These are phyloP conservation scores for Amphipoea oculea DNA, from an alignment of 2,888 invertebrate genomes.

Conservation along the genomic window DNA sequence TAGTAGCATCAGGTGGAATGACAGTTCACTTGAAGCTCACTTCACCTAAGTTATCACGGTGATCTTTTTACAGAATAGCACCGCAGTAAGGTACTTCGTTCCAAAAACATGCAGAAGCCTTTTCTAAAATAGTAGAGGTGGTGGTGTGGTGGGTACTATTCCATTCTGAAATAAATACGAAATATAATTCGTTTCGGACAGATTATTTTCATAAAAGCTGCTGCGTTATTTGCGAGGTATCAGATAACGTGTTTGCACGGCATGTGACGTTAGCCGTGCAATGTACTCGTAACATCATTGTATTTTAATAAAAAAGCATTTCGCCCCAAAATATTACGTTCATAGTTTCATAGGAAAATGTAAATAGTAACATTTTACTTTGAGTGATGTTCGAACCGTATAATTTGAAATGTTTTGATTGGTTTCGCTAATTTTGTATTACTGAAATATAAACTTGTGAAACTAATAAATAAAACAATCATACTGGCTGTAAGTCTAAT, in stretches of 20 bases:
- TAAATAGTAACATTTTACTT: slow-evolving; percentile 2
- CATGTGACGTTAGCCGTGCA: slow-evolving; percentile 45
- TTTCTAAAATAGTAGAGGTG: not conserved
- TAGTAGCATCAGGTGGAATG: no score
- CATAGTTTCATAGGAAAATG: slow-evolving; percentile 8
- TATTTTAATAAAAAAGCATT: slow-evolving; percentile 41
- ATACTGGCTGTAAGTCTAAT: not conserved
- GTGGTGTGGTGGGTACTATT: not conserved
- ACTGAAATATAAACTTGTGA: not conserved
- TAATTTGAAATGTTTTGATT: not conserved
- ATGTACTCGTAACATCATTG: slow-evolving; percentile 23
- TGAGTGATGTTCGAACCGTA: not conserved
- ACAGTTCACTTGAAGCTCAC: no score
- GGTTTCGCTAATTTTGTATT: not conserved
- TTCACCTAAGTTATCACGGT: no score
- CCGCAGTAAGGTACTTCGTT: no score
- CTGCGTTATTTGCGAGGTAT: slow-evolving; percentile 36
- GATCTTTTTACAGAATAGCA: no score
- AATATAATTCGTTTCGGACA: slow-evolving; percentile 1
- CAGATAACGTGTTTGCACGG: slow-evolving; percentile 48
- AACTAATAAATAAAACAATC: not conserved
- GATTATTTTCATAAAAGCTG: slow-evolving; percentile 26
- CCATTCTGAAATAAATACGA: slow-evolving; percentile 1
- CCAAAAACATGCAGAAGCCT: no score
- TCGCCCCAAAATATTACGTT: slow-evolving; percentile 26